phyloP scores from a whole-genome alignment of 2,113 vertebrate genomes.

The Garra rufa region DNA sequence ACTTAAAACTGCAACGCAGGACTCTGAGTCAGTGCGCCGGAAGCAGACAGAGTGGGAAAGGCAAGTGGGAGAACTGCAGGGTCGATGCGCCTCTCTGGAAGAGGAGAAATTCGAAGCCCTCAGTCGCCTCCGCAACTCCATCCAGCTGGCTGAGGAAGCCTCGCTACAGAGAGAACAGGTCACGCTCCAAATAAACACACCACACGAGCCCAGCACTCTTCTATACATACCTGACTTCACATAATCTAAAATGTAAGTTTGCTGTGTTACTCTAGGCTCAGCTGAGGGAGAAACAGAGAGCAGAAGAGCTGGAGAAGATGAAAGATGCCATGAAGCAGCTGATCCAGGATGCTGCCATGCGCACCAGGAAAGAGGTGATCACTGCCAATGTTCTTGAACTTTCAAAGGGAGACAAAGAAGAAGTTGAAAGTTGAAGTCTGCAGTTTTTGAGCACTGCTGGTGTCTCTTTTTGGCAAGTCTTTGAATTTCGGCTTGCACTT shows the following conservation, averaged over 20 bases:
- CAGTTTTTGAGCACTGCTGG: no score
- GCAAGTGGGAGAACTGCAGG: constrained; percentile 81
- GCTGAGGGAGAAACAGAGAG: constrained; percentile 87
- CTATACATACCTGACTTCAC: background rate
- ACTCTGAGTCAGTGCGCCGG: constrained; percentile 77
- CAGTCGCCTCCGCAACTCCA: constrained; percentile 80
- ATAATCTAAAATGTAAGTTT: background rate
- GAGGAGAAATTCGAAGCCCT: constrained; percentile 84
- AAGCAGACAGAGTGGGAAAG: constrained; percentile 82
- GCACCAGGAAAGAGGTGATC: constrained; percentile 83
- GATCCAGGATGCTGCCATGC: constrained; percentile 80
- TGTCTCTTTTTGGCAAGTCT: background rate
- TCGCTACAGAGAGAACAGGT: constrained; percentile 90
- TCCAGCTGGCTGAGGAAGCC: constrained; percentile 89
- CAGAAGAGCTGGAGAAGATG: constrained; percentile 85
- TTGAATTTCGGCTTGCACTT: background rate
- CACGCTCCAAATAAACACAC: constrained; percentile 45
- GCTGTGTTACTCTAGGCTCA: constrained; percentile 74
- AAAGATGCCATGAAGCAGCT: constrained; percentile 82
- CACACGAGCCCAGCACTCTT: background rate
- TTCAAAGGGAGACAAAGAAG: constrained; percentile 7
- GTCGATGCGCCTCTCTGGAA: constrained; percentile 75
- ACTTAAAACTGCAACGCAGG: constrained; percentile 74
- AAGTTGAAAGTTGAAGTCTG: background rate
- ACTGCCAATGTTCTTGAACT: background rate